Conservation (phyloP, 2,113 vertebrate genomes). For the Corvus hawaiiensis region DNA sequence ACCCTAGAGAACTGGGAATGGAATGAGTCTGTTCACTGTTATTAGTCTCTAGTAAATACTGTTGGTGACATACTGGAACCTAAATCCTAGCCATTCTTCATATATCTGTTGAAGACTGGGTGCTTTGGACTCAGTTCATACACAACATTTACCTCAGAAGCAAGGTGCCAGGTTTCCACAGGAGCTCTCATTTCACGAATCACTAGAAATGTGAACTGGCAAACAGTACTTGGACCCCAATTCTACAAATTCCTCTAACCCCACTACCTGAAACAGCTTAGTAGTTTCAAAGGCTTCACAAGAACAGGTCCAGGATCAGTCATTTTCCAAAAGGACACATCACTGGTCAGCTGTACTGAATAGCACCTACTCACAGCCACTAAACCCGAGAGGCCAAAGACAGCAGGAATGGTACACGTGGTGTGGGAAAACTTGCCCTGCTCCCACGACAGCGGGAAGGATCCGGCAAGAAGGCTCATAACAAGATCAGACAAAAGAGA, state of each 20-base stretch:
- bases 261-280: neutral
- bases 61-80: neutral
- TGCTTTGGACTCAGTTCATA: neutral
- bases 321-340: neutral
- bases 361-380: neutral
- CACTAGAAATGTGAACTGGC: neutral
- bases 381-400: neutral
- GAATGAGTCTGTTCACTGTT: constrained; percentile 21
- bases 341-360: neutral
- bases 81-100: neutral
- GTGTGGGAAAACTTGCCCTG: neutral
- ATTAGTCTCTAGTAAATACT: constrained; percentile 13
- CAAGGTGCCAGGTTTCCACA: neutral
- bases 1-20: constrained; percentile 20
- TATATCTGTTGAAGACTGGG: neutral
- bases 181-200: neutral
- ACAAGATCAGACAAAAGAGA: constrained; percentile 59
- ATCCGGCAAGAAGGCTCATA: constrained; percentile 12
- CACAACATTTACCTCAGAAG: neutral
- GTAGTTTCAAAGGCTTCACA: neutral
- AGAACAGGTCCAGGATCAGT: neutral
- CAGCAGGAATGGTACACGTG: neutral
- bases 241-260: neutral
- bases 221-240: neutral
- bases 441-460: neutral